Base-by-base conservation (phyloP, 2,113 vertebrate genomes). In the Myotis lucifugus region DNA sequence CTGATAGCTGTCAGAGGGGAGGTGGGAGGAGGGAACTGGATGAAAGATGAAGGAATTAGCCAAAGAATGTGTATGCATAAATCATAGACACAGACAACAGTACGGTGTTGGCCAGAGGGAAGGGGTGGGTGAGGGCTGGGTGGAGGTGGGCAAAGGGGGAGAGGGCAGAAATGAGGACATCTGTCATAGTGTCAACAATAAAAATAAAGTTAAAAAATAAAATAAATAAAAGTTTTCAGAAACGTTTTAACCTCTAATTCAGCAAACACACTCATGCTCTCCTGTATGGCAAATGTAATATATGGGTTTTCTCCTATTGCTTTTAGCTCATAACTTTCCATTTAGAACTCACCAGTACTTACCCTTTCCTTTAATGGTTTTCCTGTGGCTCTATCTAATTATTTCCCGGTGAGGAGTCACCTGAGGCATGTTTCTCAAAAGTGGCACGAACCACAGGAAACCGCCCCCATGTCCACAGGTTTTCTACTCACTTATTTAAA, bases 141-240 rank as follows among this genome's bases (percentile, higher is more conserved):
- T 66, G 27, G 29, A 66, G 61, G 13, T 66, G 61, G 29, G 61
- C 29, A 66, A 66, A 15, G 12, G 8, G 27, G 13, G 29, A 12
- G 25, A 32, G 27, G 29, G 27, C 27, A 29, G 27, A 66, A 66
- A 66, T 14, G 29, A 32, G 29, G 12, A 29, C 5, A 66, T 32
- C 29, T 66, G 27, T 32, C 27, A 66, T 32, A 32, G 27, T 14
- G 5, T 66, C 61, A 66, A 32, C 29, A 66, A 66, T 66, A 66
- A 14, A 66, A 32, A 32, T 66, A 66, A 66, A 32, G 12, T 32
- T 66, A 66, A 66, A 66, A 66, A 14, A 32, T 64, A 64, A 64
- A 64, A 64, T 66, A 32, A 66, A 7, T 64, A 64, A 14, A 86
- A 54, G 37, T 88, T 94, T 81, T 87, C 59, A 73, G 93, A 91